Evolutionary conservation across 2,797 vertebrate species (phyloP).

Genomic region (Cossypha niveicapilla): DNA sequence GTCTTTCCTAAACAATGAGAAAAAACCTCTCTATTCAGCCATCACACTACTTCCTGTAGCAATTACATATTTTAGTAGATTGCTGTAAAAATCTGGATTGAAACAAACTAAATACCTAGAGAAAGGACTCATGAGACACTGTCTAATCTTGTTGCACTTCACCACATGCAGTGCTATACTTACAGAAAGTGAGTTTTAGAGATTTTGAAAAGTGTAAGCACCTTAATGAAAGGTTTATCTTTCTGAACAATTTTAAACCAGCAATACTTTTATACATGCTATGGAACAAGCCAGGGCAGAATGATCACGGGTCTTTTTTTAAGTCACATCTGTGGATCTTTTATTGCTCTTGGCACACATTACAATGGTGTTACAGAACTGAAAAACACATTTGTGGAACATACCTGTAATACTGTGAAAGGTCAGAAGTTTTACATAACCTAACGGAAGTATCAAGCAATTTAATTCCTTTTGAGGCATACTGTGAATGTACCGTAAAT

Average conservation of each 20-base stretch:
- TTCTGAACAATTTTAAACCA: neutral
- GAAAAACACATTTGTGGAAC: constrained; percentile 4
- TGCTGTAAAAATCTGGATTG: constrained; percentile 7
- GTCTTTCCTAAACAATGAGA: neutral
- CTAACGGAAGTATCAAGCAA: neutral
- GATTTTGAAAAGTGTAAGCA: constrained; percentile 6
- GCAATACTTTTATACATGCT: neutral
- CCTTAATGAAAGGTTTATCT: constrained; percentile 29
- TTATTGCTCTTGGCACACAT: neutral
- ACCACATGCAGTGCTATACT: neutral
- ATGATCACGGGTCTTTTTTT: neutral
- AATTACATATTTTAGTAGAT: constrained; percentile 9
- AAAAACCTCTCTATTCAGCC: constrained; percentile 3
- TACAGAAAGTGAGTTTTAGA: neutral
- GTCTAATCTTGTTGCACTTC: neutral
- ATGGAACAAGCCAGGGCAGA: neutral
- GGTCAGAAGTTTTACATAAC: neutral
- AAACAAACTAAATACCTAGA: neutral
- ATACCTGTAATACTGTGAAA: neutral
- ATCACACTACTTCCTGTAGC: neutral
- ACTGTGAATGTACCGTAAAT: neutral
- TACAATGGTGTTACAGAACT: neutral
- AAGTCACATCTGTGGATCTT: neutral
- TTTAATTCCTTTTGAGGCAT: neutral
- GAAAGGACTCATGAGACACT: neutral